Percentiles rank a stretch among this genome's conserved stretches.
phyloP scores from a whole-genome alignment of 2,113 vertebrate genomes.

The Typhlomys cinereus region DNA sequence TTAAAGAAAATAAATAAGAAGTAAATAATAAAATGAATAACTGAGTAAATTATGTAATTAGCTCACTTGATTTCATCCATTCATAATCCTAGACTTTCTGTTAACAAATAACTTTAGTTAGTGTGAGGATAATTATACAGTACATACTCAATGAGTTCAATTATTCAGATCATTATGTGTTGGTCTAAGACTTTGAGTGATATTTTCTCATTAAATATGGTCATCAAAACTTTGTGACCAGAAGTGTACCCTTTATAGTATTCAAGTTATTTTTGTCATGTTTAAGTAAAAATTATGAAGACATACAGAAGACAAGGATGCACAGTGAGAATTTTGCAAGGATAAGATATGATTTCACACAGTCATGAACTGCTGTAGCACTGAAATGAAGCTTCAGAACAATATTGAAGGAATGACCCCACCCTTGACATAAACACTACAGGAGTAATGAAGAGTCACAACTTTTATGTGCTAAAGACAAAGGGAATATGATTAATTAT shows the following conservation, averaged over 20 bases:
- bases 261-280: not conserved
- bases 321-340: not conserved
- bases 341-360: not conserved
- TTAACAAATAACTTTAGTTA: not conserved
- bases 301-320: not conserved
- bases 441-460: not conserved
- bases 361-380: not conserved
- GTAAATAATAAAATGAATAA: not conserved
- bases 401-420: not conserved
- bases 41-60: not conserved
- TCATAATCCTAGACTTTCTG: not conserved
- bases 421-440: not conserved
- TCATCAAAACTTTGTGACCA: not conserved
- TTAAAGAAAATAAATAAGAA: not conserved
- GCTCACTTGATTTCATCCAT: not conserved
- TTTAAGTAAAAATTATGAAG: not conserved
- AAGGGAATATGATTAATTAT: not conserved
- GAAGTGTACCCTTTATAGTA: not conserved
- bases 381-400: not conserved
- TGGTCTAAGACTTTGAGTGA: not conserved
- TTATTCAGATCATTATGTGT: not conserved
- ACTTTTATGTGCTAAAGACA: not conserved
- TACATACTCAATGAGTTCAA: not conserved
- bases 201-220: not conserved
- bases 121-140: not conserved